phyloP scores from a whole-genome alignment of 2,888 invertebrate species.

The Callinectes sapidus region DNA sequence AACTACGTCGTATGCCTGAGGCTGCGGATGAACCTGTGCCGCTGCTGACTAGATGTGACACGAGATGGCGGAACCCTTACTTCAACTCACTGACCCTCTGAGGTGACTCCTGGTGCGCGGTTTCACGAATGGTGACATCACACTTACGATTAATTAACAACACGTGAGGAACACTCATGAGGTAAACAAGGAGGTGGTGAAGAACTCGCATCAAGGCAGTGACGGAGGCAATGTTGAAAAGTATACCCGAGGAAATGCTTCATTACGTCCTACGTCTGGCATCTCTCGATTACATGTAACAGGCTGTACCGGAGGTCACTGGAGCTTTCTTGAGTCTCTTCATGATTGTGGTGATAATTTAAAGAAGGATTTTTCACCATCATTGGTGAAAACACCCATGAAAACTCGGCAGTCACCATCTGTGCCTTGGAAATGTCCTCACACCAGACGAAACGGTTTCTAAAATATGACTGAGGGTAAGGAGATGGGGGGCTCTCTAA shows the following conservation, averaged over 20 bases:
- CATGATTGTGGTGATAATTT: too few species aligned
- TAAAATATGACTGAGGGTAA: too few species aligned
- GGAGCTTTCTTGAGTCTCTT: too few species aligned
- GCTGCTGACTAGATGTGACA: background rate
- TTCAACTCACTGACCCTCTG: background rate
- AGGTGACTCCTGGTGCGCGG: background rate
- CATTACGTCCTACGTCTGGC: too few species aligned
- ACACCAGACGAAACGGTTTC: too few species aligned
- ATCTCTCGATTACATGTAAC: too few species aligned
- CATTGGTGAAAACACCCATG: too few species aligned
- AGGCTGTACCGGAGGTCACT: too few species aligned
- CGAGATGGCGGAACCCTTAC: background rate
- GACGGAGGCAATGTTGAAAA: background rate
- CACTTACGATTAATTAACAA: background rate
- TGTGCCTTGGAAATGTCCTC: too few species aligned
- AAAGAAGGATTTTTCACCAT: too few species aligned
- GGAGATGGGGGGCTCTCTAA: too few species aligned
- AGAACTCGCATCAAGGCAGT: background rate
- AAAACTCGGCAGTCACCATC: too few species aligned
- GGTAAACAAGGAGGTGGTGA: background rate
- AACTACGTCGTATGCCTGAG: background rate
- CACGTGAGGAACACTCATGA: constrained; percentile 4
- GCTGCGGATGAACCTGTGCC: background rate
- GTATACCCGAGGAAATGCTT: background rate
- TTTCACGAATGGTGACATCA: background rate